Conservation (phyloP, 2,797 vertebrate species). For the Thripadectes ignobilis region DNA sequence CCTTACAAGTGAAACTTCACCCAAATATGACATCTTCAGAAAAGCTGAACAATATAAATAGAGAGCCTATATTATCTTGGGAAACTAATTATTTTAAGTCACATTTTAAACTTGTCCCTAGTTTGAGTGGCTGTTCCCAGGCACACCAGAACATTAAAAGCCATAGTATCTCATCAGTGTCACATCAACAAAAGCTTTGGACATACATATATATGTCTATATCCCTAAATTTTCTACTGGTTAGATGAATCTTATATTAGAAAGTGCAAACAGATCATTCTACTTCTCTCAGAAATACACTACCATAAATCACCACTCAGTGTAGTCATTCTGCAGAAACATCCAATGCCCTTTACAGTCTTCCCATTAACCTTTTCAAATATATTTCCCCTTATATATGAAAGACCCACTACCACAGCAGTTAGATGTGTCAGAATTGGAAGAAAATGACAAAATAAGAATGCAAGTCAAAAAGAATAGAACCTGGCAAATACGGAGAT, state of each 20-base stretch:
- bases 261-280: background rate
- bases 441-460: background rate
- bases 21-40: background rate
- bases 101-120: background rate
- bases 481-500: background rate
- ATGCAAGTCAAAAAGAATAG: rapidly evolving
- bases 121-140: background rate
- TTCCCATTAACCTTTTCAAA: background rate
- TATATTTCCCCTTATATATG: background rate
- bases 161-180: background rate
- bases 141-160: background rate
- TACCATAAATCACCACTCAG: background rate
- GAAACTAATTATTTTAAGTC: background rate
- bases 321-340: background rate
- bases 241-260: background rate
- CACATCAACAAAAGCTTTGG: background rate
- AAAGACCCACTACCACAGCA: background rate
- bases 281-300: background rate
- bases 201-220: background rate
- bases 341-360: background rate
- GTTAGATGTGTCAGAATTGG: background rate
- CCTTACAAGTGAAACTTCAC: background rate
- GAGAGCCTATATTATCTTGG: background rate
- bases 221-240: background rate
- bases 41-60: background rate